Evolutionary conservation across 1,140 invertebrate genomes (phyloP).

Genomic region (Magallana ariakensis): DNA sequence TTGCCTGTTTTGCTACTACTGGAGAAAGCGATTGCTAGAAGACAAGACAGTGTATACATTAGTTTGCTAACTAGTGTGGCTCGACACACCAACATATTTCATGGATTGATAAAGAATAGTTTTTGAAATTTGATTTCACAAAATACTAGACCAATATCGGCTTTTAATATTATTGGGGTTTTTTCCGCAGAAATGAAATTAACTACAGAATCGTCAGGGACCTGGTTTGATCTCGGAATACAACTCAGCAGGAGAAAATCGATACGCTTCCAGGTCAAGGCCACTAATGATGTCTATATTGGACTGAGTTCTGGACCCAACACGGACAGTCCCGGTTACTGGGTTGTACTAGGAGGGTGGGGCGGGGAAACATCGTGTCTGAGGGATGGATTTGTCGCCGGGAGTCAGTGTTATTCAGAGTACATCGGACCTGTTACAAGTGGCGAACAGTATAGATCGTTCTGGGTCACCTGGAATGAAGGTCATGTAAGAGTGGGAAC

Average conservation of each 20-base stretch:
- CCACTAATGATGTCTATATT: neutral
- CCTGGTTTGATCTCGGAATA: neutral
- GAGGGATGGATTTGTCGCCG: neutral
- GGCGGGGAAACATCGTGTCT: neutral
- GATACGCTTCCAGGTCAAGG: neutral
- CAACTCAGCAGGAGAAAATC: neutral
- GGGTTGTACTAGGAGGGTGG: neutral
- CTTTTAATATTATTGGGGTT: neutral
- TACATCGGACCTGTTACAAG: neutral
- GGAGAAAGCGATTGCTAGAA: too few relatives aligned
- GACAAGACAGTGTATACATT: too few relatives aligned
- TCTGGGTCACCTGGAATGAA: neutral
- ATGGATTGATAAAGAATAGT: neutral
- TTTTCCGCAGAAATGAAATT: neutral
- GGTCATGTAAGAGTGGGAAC: neutral
- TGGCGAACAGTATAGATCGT: neutral
- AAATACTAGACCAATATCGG: neutral
- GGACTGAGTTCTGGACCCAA: neutral
- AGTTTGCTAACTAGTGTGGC: too few relatives aligned
- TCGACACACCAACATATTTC: too few relatives aligned
- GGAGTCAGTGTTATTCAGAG: neutral
- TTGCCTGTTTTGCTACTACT: too few relatives aligned
- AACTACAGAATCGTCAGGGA: neutral
- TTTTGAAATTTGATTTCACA: neutral
- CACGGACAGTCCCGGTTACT: neutral